Conservation (phyloP, 2,888 invertebrate genomes). For the Megaustenia siamemsis region DNA sequence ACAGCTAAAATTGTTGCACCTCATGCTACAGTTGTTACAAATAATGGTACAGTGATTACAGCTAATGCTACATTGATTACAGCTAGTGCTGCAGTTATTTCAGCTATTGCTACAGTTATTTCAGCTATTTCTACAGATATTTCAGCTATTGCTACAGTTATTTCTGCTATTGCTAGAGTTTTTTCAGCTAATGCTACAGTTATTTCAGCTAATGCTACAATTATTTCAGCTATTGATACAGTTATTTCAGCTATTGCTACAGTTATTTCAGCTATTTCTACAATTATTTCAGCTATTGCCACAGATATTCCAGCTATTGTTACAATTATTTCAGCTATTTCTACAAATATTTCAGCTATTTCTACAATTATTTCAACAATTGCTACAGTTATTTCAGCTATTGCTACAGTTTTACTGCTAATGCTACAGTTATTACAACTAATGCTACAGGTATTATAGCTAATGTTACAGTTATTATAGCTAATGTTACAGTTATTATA, state of each 20-base stretch:
- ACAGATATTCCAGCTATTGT: constrained; percentile 25
- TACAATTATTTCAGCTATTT: constrained; percentile 37
- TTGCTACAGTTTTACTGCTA: constrained; percentile 59
- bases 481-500: constrained; percentile 21
- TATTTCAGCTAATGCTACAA: not conserved
- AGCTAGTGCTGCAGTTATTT: not conserved
- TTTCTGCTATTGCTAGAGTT: not conserved
- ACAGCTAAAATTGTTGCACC: not conserved
- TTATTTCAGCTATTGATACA: constrained; percentile 20
- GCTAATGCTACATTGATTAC: not conserved
- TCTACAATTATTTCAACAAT: constrained; percentile 56
- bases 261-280: not conserved
- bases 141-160: constrained; percentile 28
- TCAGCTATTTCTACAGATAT: constrained; percentile 19
- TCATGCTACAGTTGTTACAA: constrained; percentile 29
- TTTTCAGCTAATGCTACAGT: not conserved
- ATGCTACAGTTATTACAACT: constrained; percentile 60
- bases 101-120: constrained; percentile 18
- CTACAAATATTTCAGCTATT: constrained; percentile 42
- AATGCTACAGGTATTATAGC: constrained; percentile 56
- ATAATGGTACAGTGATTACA: constrained; percentile 14
- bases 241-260: constrained; percentile 13
- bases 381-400: constrained; percentile 59
- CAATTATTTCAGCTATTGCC: constrained; percentile 20
- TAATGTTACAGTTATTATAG: constrained; percentile 54